These are phyloP conservation scores for Hemistola chrysoprasaria DNA, from an alignment of 2,888 invertebrate genomes.

Conservation along the genomic window DNA sequence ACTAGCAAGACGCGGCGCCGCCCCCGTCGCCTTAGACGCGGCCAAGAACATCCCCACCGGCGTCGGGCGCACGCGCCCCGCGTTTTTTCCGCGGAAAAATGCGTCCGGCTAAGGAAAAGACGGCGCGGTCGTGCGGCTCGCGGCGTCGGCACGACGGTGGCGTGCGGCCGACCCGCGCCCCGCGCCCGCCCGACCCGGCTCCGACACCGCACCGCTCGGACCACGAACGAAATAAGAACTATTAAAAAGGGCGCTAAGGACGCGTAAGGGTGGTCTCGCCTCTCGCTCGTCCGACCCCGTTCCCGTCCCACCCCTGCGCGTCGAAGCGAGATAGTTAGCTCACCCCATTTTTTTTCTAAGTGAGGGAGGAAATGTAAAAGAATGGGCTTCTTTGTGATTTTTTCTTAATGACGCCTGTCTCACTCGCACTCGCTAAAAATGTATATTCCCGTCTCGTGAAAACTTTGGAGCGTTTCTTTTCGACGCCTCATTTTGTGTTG, in stretches of 20 bases:
- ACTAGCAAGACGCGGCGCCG: slow-evolving; percentile 81
- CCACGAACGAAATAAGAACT: slow-evolving; percentile 74
- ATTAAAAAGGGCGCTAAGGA: slow-evolving; percentile 75
- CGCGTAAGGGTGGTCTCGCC: slow-evolving; percentile 57
- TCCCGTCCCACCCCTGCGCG: slow-evolving; percentile 62
- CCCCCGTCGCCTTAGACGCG: slow-evolving; percentile 80
- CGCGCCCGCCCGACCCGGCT: slow-evolving; percentile 37
- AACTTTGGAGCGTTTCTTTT: slow-evolving; percentile 69
- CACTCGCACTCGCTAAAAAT: slow-evolving; percentile 53
- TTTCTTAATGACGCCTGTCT: slow-evolving; percentile 68
- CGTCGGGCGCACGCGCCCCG: slow-evolving; percentile 77
- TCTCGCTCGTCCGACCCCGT: slow-evolving; percentile 73
- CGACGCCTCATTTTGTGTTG: slow-evolving; percentile 74
- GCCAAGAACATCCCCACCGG: slow-evolving; percentile 79
- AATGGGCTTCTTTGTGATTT: slow-evolving; percentile 80
- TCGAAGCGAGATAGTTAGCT: slow-evolving; percentile 68
- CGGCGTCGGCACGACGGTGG: slow-evolving; percentile 32
- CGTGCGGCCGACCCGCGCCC: slow-evolving; percentile 27
- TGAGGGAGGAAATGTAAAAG: slow-evolving; percentile 80
- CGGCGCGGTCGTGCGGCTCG: slow-evolving; percentile 57
- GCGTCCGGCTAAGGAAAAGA: slow-evolving; percentile 80
- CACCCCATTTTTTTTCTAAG: slow-evolving; percentile 75
- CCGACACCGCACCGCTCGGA: slow-evolving; percentile 62
- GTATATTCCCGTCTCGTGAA: slow-evolving; percentile 51
- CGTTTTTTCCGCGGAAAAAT: slow-evolving; percentile 82